These are phyloP conservation scores for Anas capensis DNA, from an alignment of 2,797 vertebrate species.

Conservation along the genomic window DNA sequence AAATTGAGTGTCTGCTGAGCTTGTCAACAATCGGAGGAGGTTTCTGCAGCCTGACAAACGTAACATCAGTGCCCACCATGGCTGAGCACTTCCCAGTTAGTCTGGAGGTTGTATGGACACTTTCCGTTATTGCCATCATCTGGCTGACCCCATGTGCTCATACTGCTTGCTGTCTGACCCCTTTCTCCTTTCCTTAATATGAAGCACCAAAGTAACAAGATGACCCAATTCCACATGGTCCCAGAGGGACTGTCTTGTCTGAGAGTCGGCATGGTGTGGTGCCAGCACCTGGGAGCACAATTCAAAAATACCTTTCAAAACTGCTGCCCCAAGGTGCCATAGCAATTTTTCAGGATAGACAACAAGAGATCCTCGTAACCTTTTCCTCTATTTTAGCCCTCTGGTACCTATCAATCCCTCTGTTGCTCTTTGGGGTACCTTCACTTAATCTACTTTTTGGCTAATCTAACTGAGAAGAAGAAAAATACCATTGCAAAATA, in stretches of 20 bases:
- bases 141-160: neutral
- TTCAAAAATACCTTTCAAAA: neutral
- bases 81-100: neutral
- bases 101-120: neutral
- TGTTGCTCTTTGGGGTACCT: neutral
- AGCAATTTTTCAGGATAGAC: neutral
- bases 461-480: neutral
- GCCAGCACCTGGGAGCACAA: neutral
- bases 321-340: neutral
- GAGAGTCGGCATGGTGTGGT: neutral
- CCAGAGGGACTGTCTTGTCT: neutral
- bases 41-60: neutral
- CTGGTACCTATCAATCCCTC: too few relatives aligned
- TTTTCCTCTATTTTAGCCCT: neutral
- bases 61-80: neutral
- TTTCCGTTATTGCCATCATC: neutral
- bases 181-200: neutral
- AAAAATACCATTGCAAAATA: neutral
- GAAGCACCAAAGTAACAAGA: neutral
- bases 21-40: neutral
- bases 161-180: neutral
- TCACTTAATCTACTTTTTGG: neutral
- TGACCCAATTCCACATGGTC: neutral
- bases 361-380: neutral
- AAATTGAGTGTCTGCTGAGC: neutral